Base-by-base conservation (phyloP, 1,140 invertebrate species). In the Hycleus phaleratus region DNA sequence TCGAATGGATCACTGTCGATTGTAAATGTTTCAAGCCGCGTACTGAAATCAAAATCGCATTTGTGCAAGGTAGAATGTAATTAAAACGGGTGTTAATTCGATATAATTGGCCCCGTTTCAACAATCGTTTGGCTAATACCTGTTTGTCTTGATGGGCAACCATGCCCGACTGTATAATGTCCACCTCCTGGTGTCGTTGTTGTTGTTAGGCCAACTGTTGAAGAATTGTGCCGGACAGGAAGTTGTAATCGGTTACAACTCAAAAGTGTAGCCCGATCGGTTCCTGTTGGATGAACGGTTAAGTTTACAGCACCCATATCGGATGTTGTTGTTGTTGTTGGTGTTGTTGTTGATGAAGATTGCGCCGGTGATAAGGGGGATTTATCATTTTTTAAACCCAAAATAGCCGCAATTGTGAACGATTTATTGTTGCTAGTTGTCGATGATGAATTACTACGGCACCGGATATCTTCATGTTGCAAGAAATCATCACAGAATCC, bases 341-440 rank as follows among this genome's bases (percentile, higher is more conserved):
- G 7, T 32, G 32, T 4, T 32, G 32, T 18, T 54, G 63, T 46
- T 66, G 67, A 26, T 66, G 67, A 26, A 71, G 65, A 42, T 68
- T 71, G 68, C 68, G 43, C 55, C 69, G n/a, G 70, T 54, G 52
- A 18, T 7, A 12, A 24, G 24, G 43, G 44, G 32, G 45, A 25
- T 42, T 66, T 67, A 49, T 74, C 73, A 45, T 75, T 73, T 26
- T 81, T 79, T 48, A 86, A 73, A 5, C 86, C 87, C n/a, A 90
- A 77, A 65, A 90, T 90, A 11, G 86, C 85, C 59, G 88, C 88
- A 64, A 90, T 90, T 12, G 87, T 90, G 67, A 90, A 90, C 2
- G 86, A 86, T 67, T 86, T 85, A 26, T 75, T 70, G 45, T 61
- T 68, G 10, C 10, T 42, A 7, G 40, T 42, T 4, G 58, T 61